Evolutionary conservation across 2,113 vertebrate genomes (phyloP), one percentile per base, ranked within the genome.

Genomic region (Platichthys flesus): DNA sequence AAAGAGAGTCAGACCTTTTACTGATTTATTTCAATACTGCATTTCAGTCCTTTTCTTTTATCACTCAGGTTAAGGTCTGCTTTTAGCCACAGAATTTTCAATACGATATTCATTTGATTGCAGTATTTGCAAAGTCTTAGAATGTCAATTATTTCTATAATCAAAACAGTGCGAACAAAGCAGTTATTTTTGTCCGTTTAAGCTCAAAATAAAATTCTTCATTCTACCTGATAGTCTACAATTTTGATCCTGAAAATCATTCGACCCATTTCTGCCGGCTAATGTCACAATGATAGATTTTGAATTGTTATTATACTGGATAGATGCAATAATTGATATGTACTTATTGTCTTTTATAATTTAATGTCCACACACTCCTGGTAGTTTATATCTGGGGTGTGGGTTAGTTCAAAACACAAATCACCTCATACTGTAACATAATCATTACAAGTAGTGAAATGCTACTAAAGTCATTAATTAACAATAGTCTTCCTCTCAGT

Each of bases 401-500:
- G 37, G 2, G 14, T 26, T 55, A 60, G 59, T 62, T 56, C 49
- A 71, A 42, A 63, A 73, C 66, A 78, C 65, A 85, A 67, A 78
- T 49, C 62, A 81, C 78, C 83, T 86, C 84, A 67, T 57, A 69
- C 59, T 85, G 76, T 85, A 78, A 76, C 61, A 81, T 87, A 74
- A 78, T 87, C 76, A 81, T 71, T 80, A 79, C 80, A 83, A 52
- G 68, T 72, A 63, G 56, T 65, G 51, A 82, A 81, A 82, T 61
- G 28, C 80, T 88, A 76, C 71, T 81, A 79, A 82, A 77, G 54
- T 71, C 2, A 10, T 71, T 37, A 55, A 37, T 83, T 24, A 81
- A 85, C 82, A 69, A 20, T 67, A 79, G 85, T 91, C 87, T 90
- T 89, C 82, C 82, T 88, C 69, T 85, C 56, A 58, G 85, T 92